Evolutionary conservation across 2,113 vertebrate species (phyloP), one percentile per base, ranked within the genome.

Genomic region (Dendrocopos noguchii): DNA sequence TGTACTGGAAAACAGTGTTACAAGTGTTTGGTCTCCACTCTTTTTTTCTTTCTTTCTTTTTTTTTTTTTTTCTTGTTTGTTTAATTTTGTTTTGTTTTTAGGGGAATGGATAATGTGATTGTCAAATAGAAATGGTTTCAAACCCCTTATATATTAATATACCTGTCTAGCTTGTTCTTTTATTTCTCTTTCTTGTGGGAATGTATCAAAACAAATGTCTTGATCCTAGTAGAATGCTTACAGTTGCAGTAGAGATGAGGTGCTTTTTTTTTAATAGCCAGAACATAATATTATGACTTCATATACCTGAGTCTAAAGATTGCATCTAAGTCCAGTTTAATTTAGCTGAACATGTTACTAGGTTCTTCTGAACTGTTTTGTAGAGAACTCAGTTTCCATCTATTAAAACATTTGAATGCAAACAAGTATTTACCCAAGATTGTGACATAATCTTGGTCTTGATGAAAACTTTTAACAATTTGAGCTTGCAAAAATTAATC

Each of bases 101-200:
- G 47, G 12, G 68, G 36, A 36, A 9, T 55, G n/a, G 17, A 2
- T 7, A 8, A 9, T 20, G 19, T 39, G 29, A 71, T 75, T 10
- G 57, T 17, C 7, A n/a, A 68, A 25, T 53, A 16, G 44, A 50
- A 47, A 20, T 33, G 18, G 27, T 93, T 84, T 44, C 17, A 20
- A 16, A 33, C 3, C 12, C 25, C 7, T 31, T 33, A 1, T 16
- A 0, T 52, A 12, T 47, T 39, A n/a, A 7, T 56, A 7, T 22
- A 21, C 20, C 18, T 53, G 22, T 36, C 13, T 61, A 21, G 4
- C 25, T 81, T 64, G 31, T 81, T 75, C 19, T 31, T 80, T 63
- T 75, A 21, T 74, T 82, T 16, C 8, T 72, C 14, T 60, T 83
- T 22, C 25, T 12, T n/a, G 1, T 52, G 34, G 74, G n/a, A 73